Evolutionary conservation across 92 coral and sea anemone species (phyloP).

Genomic region (Umimayanthus kanabou): DNA sequence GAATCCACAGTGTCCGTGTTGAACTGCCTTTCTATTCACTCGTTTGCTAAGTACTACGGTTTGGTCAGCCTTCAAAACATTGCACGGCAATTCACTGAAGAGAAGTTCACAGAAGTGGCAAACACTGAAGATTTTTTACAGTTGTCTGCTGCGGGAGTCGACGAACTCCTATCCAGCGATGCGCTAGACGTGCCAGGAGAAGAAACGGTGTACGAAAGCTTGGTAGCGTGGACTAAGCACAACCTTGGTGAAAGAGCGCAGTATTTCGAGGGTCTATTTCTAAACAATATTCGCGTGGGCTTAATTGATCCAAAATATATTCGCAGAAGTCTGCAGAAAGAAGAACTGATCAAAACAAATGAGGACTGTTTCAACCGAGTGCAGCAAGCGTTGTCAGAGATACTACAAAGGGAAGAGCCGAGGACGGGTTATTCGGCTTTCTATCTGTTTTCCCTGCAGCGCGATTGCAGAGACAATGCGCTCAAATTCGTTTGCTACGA

Average conservation of each 20-base stretch:
- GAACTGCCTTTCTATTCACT: conserved; percentile 32
- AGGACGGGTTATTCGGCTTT: conserved; percentile 28
- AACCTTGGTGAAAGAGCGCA: background rate
- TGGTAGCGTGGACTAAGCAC: conserved; percentile 31
- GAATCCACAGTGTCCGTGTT: conserved; percentile 17
- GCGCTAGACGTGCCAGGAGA: conserved; percentile 10
- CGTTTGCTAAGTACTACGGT: conserved; percentile 28
- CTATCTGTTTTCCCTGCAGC: conserved; percentile 31
- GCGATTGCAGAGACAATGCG: conserved; percentile 38
- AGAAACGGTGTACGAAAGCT: conserved; percentile 28
- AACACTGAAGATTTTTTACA: conserved; percentile 15
- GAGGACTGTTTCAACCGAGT: conserved; percentile 20
- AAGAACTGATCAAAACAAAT: conserved; percentile 10
- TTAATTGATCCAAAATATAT: conserved; percentile 27
- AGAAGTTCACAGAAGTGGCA: conserved; percentile 23
- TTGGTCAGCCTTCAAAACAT: conserved; percentile 17
- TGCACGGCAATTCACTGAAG: conserved; percentile 13
- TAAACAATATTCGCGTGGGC: conserved; percentile 11
- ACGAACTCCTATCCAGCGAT: background rate
- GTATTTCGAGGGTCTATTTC: conserved; percentile 15
- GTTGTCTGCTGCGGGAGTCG: conserved; percentile 5
- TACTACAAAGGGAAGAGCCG: conserved; percentile 1
- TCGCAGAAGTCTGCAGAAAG: conserved; percentile 20
- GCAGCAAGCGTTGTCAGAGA: background rate
- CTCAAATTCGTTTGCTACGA: conserved; percentile 34